phyloP scores from a whole-genome alignment of 2,113 vertebrate species.

The Natator depressus region DNA sequence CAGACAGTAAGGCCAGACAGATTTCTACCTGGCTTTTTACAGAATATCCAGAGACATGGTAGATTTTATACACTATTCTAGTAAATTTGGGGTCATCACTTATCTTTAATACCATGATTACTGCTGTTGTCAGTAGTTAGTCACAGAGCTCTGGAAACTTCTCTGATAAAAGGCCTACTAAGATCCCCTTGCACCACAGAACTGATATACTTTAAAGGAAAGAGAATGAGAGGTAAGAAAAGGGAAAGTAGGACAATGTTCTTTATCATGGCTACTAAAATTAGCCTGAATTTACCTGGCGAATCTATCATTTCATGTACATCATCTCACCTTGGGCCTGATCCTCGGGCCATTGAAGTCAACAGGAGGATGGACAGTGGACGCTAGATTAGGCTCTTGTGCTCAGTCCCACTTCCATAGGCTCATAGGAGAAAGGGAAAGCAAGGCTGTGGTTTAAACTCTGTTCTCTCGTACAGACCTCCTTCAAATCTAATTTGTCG shows the following conservation, averaged over 20 bases:
- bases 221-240: neutral
- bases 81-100: neutral
- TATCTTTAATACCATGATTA: constrained; percentile 1
- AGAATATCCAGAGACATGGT: neutral
- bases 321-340: neutral
- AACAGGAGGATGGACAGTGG: neutral
- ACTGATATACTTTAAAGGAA: neutral
- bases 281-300: neutral
- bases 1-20: neutral
- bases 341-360: neutral
- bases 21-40: neutral
- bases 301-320: constrained; percentile 7
- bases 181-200: neutral
- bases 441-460: neutral
- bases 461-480: neutral
- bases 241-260: neutral
- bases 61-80: neutral
- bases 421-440: neutral
- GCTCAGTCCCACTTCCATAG: constrained; percentile 9
- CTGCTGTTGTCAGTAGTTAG: neutral
- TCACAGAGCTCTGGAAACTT: neutral
- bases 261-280: neutral
- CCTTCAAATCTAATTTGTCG: neutral
- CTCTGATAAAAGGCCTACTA: neutral
- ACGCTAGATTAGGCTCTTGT: neutral